phyloP scores from a whole-genome alignment of 2,113 vertebrate genomes.

The Hylia prasina region DNA sequence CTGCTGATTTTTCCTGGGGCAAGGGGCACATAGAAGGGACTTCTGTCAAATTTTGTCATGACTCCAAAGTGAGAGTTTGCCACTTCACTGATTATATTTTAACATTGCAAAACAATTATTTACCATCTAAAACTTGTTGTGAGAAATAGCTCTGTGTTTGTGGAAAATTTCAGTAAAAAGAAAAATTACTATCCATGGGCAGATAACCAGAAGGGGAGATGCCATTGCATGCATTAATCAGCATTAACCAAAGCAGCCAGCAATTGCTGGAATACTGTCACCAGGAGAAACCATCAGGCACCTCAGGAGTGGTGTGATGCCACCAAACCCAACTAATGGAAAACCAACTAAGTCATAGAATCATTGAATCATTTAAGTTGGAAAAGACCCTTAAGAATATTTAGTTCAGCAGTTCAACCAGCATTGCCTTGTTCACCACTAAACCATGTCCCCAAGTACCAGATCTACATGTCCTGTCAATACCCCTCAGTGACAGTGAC shows the following conservation, averaged over 20 bases:
- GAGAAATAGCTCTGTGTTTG: neutral
- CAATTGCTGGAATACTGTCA: neutral
- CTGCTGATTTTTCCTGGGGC: neutral
- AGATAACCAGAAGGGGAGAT: neutral
- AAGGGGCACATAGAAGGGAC: neutral
- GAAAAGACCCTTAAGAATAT: neutral
- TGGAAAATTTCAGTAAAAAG: neutral
- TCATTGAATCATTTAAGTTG: neutral
- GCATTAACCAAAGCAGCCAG: neutral
- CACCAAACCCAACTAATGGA: neutral
- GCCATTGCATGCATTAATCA: neutral
- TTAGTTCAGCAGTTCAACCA: fast-evolving
- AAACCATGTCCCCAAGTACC: neutral
- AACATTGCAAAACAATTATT: neutral
- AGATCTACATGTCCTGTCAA: fast-evolving
- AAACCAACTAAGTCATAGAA: neutral
- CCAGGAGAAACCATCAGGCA: neutral
- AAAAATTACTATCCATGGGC: neutral
- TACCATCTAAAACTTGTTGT: neutral
- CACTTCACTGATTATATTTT: neutral
- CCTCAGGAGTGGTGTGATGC: neutral
- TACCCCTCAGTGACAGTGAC: too few relatives aligned
- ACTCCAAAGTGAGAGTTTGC: neutral
- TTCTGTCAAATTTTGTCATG: neutral
- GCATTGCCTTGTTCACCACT: neutral